phyloP scores from a whole-genome alignment of 2,797 vertebrate genomes.

The Falco rusticolus region DNA sequence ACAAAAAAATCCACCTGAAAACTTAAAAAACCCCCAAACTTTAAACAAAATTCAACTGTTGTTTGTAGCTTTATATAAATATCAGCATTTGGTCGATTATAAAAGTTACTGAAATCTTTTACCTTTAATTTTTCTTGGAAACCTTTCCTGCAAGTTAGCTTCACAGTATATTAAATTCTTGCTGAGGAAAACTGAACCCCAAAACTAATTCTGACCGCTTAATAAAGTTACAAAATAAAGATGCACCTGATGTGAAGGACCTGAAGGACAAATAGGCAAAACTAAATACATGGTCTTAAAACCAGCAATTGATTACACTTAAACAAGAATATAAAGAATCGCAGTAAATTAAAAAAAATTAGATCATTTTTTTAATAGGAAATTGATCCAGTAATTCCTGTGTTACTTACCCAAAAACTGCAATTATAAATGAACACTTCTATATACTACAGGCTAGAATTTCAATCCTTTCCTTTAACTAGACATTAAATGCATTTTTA shows the following conservation, averaged over 20 bases:
- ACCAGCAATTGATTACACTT: neutral
- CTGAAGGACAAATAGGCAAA: neutral
- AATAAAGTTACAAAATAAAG: neutral
- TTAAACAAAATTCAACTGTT: neutral
- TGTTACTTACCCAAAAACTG: neutral
- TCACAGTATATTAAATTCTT: neutral
- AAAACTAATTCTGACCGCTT: neutral
- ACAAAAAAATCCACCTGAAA: neutral
- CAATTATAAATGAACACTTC: neutral
- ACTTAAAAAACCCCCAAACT: no score
- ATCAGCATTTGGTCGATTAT: neutral
- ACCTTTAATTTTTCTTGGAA: neutral
- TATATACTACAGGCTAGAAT: neutral
- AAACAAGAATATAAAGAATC: neutral
- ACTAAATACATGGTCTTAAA: neutral
- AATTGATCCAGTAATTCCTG: neutral
- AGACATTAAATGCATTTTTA: neutral
- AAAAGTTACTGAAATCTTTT: neutral
- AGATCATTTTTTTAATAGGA: neutral
- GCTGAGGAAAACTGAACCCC: neutral
- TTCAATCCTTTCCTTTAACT: neutral
- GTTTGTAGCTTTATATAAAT: neutral
- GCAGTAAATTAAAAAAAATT: neutral
- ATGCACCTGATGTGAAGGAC: neutral
- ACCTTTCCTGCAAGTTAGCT: slow-evolving; percentile 1